These are phyloP conservation scores for Caenorhabditis brenneri DNA, from an alignment of 1,140 invertebrate species.

Conservation along the genomic window DNA sequence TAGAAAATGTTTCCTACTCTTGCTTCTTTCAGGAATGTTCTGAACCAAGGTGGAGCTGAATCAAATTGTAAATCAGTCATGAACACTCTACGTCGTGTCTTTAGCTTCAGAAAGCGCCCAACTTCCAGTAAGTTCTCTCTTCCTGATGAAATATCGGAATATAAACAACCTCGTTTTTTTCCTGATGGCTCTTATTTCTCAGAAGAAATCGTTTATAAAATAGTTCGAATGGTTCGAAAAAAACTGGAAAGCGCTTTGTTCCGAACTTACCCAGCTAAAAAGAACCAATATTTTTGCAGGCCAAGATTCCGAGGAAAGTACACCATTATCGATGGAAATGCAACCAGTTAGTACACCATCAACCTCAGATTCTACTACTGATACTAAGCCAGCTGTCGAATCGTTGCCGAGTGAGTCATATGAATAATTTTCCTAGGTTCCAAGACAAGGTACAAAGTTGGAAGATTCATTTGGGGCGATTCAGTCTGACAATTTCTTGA, in stretches of 20 bases:
- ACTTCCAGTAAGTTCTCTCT: not conserved
- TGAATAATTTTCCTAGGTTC: no score
- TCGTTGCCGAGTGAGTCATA: not conserved
- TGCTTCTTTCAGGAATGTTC: slow-evolving; percentile 29
- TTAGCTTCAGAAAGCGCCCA: slow-evolving; percentile 7
- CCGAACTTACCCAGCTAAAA: no score
- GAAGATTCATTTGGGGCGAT: no score
- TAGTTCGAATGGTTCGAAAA: no score
- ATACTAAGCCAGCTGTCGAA: not conserved
- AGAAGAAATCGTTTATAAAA: no score
- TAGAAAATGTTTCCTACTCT: not conserved
- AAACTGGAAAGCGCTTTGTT: no score
- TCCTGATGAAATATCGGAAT: not conserved
- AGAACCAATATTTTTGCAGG: not conserved
- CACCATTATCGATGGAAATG: slow-evolving; percentile 9
- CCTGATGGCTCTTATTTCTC: no score
- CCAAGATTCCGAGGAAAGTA: not conserved
- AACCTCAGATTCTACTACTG: not conserved
- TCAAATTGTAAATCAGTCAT: slow-evolving; percentile 24
- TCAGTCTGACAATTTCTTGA: no score
- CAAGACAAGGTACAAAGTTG: no score
- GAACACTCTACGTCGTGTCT: slow-evolving; percentile 35
- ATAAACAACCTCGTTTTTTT: not conserved
- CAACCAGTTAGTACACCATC: not conserved
- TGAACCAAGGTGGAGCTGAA: slow-evolving; percentile 12